Conservation (phyloP, 2,797 vertebrate species). For the Anas bernieri region DNA sequence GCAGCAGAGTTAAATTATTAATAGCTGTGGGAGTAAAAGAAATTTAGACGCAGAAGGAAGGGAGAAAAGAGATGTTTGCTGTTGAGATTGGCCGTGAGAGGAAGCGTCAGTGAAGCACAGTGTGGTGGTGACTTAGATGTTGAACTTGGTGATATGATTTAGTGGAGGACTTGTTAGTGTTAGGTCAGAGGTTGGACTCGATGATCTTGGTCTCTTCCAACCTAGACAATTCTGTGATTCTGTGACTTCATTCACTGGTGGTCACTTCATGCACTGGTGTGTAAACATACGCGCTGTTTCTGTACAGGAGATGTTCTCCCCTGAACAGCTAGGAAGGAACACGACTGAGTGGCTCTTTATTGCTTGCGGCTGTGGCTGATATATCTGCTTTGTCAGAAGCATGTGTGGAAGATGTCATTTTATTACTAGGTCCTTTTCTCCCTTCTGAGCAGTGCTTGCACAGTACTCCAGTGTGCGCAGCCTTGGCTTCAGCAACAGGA, state of each 20-base stretch:
- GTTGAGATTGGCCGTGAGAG: conserved; percentile 19
- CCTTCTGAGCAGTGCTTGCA: background rate
- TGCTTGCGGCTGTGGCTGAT: background rate
- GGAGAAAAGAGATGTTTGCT: conserved; percentile 9
- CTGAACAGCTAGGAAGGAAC: background rate
- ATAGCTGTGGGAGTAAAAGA: background rate
- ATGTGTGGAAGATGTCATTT: background rate
- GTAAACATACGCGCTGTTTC: background rate
- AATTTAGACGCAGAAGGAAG: background rate
- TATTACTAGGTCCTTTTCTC: background rate
- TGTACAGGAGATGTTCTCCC: rapidly evolving
- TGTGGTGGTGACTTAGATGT: background rate
- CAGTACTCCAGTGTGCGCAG: rapidly evolving
- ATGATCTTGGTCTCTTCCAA: too few species aligned
- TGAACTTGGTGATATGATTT: too few species aligned
- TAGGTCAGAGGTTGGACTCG: too few species aligned
- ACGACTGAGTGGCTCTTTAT: background rate
- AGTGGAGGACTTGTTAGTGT: too few species aligned
- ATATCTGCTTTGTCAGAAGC: background rate
- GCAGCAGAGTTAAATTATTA: conserved; percentile 31
- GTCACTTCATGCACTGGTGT: too few species aligned
- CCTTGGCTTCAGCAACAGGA: background rate
- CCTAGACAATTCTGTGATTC: too few species aligned
- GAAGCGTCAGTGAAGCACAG: background rate
- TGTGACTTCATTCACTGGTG: too few species aligned